Evolutionary conservation across 2,888 invertebrate genomes (phyloP).

Genomic region (Isoperla grammatica): DNA sequence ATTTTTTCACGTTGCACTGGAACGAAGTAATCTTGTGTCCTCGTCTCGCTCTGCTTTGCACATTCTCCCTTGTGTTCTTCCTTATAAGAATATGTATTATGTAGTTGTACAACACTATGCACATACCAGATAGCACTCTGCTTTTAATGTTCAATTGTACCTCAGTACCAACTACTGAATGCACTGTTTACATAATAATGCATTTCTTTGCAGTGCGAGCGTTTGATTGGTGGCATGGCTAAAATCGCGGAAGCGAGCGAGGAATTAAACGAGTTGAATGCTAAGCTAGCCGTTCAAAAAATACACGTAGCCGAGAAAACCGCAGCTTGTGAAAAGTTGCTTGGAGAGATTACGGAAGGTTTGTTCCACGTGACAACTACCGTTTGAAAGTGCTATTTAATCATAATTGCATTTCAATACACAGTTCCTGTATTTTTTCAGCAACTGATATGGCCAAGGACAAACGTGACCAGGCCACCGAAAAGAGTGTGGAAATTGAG

Average conservation of each 20-base stretch:
- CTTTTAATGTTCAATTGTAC: no score
- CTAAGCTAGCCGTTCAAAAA: conserved; percentile 74
- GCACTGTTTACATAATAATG: background rate
- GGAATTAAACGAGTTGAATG: conserved; percentile 72
- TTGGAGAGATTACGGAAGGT: conserved; percentile 65
- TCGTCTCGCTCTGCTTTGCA: no score
- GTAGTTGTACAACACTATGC: no score
- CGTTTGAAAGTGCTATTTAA: conserved; percentile 4
- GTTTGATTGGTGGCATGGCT: conserved; percentile 63
- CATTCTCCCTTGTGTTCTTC: no score
- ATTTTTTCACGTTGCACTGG: no score
- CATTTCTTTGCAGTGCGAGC: conserved; percentile 52
- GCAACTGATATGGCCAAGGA: conserved; percentile 64
- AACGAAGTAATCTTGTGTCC: no score
- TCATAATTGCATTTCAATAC: conserved; percentile 13
- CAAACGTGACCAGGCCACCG: conserved; percentile 73
- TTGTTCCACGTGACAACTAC: conserved; percentile 36
- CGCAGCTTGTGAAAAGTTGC: conserved; percentile 69
- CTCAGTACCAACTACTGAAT: no score
- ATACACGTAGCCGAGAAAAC: conserved; percentile 77
- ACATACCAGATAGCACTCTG: no score
- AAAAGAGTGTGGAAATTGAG: conserved; percentile 74
- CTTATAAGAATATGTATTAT: no score
- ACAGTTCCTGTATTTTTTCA: conserved; percentile 27
- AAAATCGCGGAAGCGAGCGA: conserved; percentile 84